Percentiles rank a stretch among this genome's conserved stretches.
phyloP scores from a whole-genome alignment of 2,113 vertebrate species.

The Amblyopsis rosae region DNA sequence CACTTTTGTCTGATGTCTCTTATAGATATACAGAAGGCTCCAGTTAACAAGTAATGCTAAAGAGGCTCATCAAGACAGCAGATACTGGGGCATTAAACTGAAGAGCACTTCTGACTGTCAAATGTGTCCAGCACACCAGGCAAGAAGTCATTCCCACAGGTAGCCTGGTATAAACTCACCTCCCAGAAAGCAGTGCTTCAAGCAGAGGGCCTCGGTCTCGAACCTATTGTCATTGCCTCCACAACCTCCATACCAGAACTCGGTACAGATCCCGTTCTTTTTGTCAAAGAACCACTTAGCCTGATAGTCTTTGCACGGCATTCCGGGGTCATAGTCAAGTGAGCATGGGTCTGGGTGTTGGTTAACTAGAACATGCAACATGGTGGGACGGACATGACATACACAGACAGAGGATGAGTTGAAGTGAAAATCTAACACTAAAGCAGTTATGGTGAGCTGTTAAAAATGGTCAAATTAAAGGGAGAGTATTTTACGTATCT shows the following conservation, averaged over 20 bases:
- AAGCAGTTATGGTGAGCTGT: conserved; percentile 21
- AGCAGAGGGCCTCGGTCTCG: conserved; percentile 80
- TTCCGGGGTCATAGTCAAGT: conserved; percentile 84
- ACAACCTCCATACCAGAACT: conserved; percentile 87
- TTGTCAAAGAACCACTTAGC: conserved; percentile 88
- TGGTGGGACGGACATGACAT: conserved; percentile 24
- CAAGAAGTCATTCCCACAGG: not conserved
- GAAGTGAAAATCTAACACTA: conserved; percentile 29
- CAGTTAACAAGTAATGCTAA: no score
- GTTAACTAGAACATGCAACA: conserved; percentile 73
- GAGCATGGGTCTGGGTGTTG: conserved; percentile 81
- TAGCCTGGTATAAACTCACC: conserved; percentile 72
- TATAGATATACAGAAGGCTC: no score
- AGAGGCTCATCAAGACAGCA: not conserved
- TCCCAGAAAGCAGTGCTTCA: conserved; percentile 77
- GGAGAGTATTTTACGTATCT: not conserved
- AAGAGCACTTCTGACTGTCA: not conserved
- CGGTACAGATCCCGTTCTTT: conserved; percentile 83
- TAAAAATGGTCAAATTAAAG: conserved; percentile 12
- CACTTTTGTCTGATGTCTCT: no score
- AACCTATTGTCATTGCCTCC: conserved; percentile 86
- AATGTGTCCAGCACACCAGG: not conserved
- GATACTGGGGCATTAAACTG: no score
- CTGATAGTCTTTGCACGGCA: conserved; percentile 83
- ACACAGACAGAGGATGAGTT: conserved; percentile 45